phyloP scores from a whole-genome alignment of 2,113 vertebrate genomes.

The Dromaius novaehollandiae region DNA sequence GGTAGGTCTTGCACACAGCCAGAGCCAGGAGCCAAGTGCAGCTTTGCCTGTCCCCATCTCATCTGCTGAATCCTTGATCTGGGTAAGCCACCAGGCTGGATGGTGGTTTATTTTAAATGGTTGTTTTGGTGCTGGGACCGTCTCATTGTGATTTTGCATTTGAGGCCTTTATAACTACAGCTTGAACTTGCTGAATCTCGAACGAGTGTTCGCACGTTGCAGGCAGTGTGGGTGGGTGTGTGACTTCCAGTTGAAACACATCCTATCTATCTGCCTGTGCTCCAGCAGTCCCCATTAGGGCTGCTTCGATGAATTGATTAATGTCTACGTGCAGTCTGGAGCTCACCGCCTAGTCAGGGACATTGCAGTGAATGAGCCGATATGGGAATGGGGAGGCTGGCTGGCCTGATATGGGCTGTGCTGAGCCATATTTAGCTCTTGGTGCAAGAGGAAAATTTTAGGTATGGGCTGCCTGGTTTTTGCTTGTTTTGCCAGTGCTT shows the following conservation, averaged over 20 bases:
- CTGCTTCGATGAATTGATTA: fast-evolving
- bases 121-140: neutral
- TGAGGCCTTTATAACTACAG: neutral
- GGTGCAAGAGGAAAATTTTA: neutral
- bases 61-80: fast-evolving
- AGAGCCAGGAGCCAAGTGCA: neutral
- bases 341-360: fast-evolving
- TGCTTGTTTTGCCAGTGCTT: neutral
- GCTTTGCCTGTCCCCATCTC: neutral
- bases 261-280: fast-evolving
- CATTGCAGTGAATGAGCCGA: fast-evolving
- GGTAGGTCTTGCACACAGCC: fast-evolving
- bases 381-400: fast-evolving
- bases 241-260: neutral
- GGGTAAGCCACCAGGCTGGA: neutral
- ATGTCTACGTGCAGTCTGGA: neutral
- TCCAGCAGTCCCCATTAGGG: neutral
- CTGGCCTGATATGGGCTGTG: fast-evolving
- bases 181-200: neutral
- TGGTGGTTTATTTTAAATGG: fast-evolving
- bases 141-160: neutral
- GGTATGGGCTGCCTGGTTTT: neutral
- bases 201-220: fast-evolving
- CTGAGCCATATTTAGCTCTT: fast-evolving
- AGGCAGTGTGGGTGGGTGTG: too few species aligned